Percentiles rank a stretch among this genome's conserved stretches.
Conservation (phyloP, 2,888 invertebrate species). For the Drosophila limbata region DNA sequence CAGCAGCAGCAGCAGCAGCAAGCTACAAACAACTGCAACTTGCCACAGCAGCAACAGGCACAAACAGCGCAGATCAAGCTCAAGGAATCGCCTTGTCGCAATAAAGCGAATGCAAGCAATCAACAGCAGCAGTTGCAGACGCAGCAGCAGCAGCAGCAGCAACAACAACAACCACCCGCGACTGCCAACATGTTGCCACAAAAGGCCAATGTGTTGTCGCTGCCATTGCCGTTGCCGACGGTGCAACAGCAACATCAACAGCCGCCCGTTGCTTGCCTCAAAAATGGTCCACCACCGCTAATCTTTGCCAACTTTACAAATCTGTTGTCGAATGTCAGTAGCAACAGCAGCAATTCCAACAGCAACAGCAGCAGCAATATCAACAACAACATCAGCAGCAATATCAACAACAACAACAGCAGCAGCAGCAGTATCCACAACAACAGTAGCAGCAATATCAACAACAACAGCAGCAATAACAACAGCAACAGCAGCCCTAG, state of each 20-base stretch:
- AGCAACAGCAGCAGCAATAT: slow-evolving; percentile 54
- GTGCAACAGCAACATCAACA: slow-evolving; percentile 40
- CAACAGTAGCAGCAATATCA: slow-evolving; percentile 51
- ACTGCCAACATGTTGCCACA: slow-evolving; percentile 49
- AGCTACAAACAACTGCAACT: slow-evolving; percentile 29
- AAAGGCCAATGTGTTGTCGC: slow-evolving; percentile 55
- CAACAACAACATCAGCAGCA: slow-evolving; percentile 58
- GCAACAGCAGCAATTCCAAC: slow-evolving; percentile 56
- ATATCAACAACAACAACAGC: slow-evolving; percentile 32
- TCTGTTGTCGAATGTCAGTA: slow-evolving; percentile 56
- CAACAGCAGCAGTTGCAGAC: slow-evolving; percentile 35
- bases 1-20: slow-evolving; percentile 60
- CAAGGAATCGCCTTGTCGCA: slow-evolving; percentile 47
- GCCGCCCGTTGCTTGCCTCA: slow-evolving; percentile 28
- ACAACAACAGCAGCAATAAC: slow-evolving; percentile 43
- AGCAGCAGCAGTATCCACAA: slow-evolving; percentile 34
- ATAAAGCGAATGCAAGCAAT: slow-evolving; percentile 34
- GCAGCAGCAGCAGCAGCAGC: slow-evolving; percentile 34
- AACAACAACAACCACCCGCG: slow-evolving; percentile 39
- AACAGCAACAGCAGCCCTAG: slow-evolving; percentile 35
- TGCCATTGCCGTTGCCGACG: slow-evolving; percentile 56
- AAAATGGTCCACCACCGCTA: slow-evolving; percentile 77
- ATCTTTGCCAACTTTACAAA: slow-evolving; percentile 66
- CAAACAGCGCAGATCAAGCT: slow-evolving; percentile 40
- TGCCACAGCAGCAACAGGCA: slow-evolving; percentile 36